phyloP scores from a whole-genome alignment of 1,140 invertebrate genomes.

The Monochamus saltuarius region DNA sequence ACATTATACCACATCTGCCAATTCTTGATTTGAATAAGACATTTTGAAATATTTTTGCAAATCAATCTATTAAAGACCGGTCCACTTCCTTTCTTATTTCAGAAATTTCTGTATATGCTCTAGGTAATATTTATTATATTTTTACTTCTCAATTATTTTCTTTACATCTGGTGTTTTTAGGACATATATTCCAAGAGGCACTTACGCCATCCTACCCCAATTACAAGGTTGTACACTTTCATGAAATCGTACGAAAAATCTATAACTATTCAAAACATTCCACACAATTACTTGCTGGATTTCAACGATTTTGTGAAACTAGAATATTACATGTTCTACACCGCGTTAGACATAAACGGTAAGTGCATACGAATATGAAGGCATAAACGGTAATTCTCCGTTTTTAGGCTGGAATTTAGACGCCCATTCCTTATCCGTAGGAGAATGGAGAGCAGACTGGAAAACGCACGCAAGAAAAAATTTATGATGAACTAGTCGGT shows the following conservation, averaged over 20 bases:
- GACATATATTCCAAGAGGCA: conserved; percentile 42
- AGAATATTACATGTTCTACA: conserved; percentile 47
- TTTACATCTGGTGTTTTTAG: conserved; percentile 27
- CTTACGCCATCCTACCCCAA: conserved; percentile 40
- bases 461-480: conserved; percentile 27
- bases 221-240: conserved; percentile 39
- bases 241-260: conserved; percentile 43
- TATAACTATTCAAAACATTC: conserved; percentile 47
- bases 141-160: not conserved
- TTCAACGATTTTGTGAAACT: conserved; percentile 51
- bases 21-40: no score
- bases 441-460: conserved; percentile 50
- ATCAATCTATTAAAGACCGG: no score
- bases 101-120: conserved; percentile 24
- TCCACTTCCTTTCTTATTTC: no score
- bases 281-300: conserved; percentile 49
- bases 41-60: no score
- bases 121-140: conserved; percentile 31
- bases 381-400: not conserved
- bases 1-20: no score
- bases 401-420: conserved; percentile 57
- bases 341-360: conserved; percentile 54
- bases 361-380: conserved; percentile 37
- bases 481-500: not conserved
- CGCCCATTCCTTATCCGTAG: conserved; percentile 55